Evolutionary conservation across 1,140 invertebrate species (phyloP), one percentile per base, ranked within the genome.

Genomic region (Psix sp.): DNA sequence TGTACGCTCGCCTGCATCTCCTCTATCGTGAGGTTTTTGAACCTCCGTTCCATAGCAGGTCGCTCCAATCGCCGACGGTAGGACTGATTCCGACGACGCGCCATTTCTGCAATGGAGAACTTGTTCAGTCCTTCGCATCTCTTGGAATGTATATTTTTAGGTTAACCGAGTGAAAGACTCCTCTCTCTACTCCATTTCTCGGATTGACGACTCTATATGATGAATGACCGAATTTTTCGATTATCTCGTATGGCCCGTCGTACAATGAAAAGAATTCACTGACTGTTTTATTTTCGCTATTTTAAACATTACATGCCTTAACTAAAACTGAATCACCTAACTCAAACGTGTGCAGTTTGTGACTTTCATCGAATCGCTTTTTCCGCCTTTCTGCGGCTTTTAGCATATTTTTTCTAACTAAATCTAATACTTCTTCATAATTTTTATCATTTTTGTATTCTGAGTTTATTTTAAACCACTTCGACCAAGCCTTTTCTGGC

Each of bases 201-300:
- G 13, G 11, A 14, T 15, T 11, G 14, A 15, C 16, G 1, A 14
- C 2, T 10, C 14, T 5, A 16, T 38, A 38, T 38, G 14, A 15
- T 18, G 29, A 33, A 4, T 17, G 18, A 1, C 29, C 16, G 3
- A 36, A 11, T 51, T 38, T 36, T 14, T 51, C 16, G 9, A 1
- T 24, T 4, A 56, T 56, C n/a, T 20, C 10, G 14, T 43, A 56
- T 5, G 52, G 52, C 5, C 39, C 52, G 21, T 56, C 52, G 15
- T 43, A 56, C 1, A 56, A 9, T 2, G 52, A 13, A 1, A 56
- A 35, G 15, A 56, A 43, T 20, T 56, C 43, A 20, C 16, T 21
- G 0, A 43, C 11, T 11, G 9, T 42, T 20, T 33, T 9, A 9
- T 31, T 26, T 0, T 14, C n/a, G 1, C 7, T 33, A 2, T 43